Evolutionary conservation across 1,140 invertebrate species (phyloP).

Genomic region (Agraylea sexmaculata): DNA sequence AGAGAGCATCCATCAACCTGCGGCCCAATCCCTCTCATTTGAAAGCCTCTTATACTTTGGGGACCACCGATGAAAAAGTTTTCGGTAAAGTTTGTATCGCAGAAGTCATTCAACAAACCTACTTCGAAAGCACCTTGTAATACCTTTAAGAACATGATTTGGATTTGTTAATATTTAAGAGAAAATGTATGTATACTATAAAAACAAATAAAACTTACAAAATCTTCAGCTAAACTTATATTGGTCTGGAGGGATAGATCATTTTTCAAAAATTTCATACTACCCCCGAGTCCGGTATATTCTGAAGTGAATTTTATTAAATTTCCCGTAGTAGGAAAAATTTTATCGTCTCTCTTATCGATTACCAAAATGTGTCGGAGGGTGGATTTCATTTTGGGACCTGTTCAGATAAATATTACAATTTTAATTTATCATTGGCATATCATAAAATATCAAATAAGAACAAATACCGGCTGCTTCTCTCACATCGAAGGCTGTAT

Average conservation of each 20-base stretch:
- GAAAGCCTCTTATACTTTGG: constrained; percentile 70
- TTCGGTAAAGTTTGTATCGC: constrained; percentile 59
- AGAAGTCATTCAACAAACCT: constrained; percentile 56
- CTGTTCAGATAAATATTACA: constrained; percentile 30
- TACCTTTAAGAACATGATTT: constrained; percentile 57
- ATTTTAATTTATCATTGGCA: too few relatives aligned
- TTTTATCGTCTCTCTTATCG: constrained; percentile 64
- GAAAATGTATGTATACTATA: constrained; percentile 1
- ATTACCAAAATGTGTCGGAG: constrained; percentile 63
- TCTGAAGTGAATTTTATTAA: constrained; percentile 61
- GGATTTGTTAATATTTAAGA: constrained; percentile 5
- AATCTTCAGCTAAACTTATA: constrained; percentile 47
- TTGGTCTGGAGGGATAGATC: constrained; percentile 72
- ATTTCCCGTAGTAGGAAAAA: constrained; percentile 63
- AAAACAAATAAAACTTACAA: constrained; percentile 44
- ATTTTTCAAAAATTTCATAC: constrained; percentile 75
- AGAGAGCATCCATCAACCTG: constrained; percentile 56
- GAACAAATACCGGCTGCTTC: constrained; percentile 52
- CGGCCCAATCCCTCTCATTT: constrained; percentile 69
- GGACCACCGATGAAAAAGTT: constrained; percentile 82
- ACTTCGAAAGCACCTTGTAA: constrained; percentile 58
- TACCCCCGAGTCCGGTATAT: constrained; percentile 76
- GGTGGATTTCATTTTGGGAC: constrained; percentile 75
- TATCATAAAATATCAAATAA: constrained; percentile 7
- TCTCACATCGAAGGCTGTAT: constrained; percentile 63